phyloP scores from a whole-genome alignment of 2,888 invertebrate genomes.

The Dasypolia templi region DNA sequence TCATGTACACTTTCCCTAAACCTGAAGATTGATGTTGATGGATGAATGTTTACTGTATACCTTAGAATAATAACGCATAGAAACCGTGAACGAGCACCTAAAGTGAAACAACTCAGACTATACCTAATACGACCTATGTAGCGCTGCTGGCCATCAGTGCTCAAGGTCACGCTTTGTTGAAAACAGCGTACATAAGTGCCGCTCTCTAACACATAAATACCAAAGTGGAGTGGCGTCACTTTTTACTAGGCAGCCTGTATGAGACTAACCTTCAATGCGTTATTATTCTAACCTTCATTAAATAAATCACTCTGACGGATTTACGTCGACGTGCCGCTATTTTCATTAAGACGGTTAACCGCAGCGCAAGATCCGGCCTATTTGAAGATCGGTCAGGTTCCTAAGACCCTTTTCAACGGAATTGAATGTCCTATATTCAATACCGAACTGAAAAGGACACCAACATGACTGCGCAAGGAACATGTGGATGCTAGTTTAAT shows the following conservation, averaged over 20 bases:
- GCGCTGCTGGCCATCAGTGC: no score
- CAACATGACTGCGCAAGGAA: not conserved
- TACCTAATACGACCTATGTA: no score
- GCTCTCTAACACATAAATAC: no score
- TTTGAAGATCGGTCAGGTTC: slow-evolving; percentile 5
- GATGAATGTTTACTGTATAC: not conserved
- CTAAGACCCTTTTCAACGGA: slow-evolving; percentile 47
- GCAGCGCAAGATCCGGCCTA: slow-evolving; percentile 21
- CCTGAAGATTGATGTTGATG: slow-evolving; percentile 15
- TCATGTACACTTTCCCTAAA: not conserved
- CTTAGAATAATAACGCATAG: no score
- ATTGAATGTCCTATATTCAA: slow-evolving; percentile 35
- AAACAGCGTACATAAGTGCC: no score
- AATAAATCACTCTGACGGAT: slow-evolving; percentile 50
- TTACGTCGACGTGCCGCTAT: slow-evolving; percentile 29
- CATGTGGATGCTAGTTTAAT: not conserved
- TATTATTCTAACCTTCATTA: slow-evolving; percentile 31
- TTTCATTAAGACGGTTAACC: slow-evolving; percentile 53
- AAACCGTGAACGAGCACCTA: no score
- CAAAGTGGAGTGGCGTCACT: no score
- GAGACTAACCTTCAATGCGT: no score
- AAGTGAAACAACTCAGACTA: no score
- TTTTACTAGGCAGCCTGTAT: no score
- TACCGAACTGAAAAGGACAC: not conserved
- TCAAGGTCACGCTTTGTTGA: no score